Evolutionary conservation across 2,113 vertebrate species (phyloP).

Genomic region (Aptenodytes patagonicus): DNA sequence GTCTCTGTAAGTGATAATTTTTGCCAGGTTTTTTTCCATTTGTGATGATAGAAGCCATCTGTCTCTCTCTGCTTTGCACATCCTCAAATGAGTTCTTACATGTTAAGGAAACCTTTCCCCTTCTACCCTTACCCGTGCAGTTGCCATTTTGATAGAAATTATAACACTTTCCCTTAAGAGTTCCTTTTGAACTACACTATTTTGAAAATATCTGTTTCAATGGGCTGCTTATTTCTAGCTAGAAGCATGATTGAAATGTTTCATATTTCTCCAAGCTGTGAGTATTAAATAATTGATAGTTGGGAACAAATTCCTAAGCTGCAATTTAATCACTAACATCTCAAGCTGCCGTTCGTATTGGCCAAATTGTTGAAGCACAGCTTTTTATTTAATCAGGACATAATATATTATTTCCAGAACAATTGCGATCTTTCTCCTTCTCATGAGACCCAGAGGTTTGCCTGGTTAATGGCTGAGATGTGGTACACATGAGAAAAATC

Average conservation of each 20-base stretch:
- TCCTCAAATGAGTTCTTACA: background rate
- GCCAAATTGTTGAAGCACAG: background rate
- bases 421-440: background rate
- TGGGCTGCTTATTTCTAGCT: slow-evolving; percentile 5
- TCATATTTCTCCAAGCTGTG: slow-evolving; percentile 1
- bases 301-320: slow-evolving; percentile 6
- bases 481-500: background rate
- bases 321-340: slow-evolving; percentile 6
- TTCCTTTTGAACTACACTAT: background rate
- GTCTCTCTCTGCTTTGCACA: background rate
- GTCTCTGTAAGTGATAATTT: background rate
- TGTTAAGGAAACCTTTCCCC: background rate
- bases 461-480: background rate
- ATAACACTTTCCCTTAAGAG: background rate
- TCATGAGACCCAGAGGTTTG: background rate
- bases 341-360: background rate
- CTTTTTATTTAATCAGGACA: slow-evolving; percentile 16
- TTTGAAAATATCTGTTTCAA: background rate
- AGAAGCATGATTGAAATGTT: slow-evolving; percentile 17
- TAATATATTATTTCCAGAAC: background rate
- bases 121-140: background rate
- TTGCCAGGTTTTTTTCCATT: slow-evolving; percentile 15
- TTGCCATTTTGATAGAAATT: slow-evolving; percentile 13
- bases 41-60: slow-evolving; percentile 40
- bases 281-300: slow-evolving; percentile 32